These are phyloP conservation scores for Crypturellus undulatus DNA, from an alignment of 2,113 vertebrate genomes.

Conservation along the genomic window DNA sequence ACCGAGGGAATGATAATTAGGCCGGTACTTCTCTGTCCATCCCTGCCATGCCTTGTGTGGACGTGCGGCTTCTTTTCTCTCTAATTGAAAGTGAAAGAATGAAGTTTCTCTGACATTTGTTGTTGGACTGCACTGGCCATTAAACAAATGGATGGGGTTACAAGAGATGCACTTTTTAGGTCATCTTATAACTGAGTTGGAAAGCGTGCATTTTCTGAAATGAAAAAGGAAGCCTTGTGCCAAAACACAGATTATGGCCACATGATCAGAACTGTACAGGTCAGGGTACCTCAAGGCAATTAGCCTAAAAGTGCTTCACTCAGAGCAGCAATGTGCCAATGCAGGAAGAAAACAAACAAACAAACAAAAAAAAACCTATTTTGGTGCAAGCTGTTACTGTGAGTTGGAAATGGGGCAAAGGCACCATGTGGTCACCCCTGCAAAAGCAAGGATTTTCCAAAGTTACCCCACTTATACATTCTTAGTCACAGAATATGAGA, in stretches of 20 bases:
- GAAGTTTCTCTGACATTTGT: not conserved
- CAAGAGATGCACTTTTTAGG: not conserved
- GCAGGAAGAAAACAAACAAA: not conserved
- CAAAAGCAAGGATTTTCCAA: not conserved
- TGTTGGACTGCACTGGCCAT: not conserved
- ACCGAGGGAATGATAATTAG: constrained; percentile 27
- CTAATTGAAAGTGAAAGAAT: not conserved
- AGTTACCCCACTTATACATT: not conserved
- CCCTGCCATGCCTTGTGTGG: not conserved
- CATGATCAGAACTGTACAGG: not conserved
- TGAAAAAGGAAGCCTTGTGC: not conserved
- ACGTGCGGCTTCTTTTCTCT: not conserved
- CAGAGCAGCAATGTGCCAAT: not conserved
- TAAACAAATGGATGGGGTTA: not conserved
- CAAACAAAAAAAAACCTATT: not conserved
- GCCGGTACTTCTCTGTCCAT: not conserved
- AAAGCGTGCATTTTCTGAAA: not conserved
- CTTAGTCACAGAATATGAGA: not conserved
- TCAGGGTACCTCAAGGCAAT: not conserved
- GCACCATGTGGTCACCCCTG: not conserved
- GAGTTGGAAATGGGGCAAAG: not conserved
- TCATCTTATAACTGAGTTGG: not conserved
- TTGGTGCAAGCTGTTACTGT: not conserved
- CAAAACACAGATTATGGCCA: not conserved
- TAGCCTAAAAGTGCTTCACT: constrained; percentile 12